phyloP scores from a whole-genome alignment of 2,888 invertebrate genomes.

The Watsonalla binaria region DNA sequence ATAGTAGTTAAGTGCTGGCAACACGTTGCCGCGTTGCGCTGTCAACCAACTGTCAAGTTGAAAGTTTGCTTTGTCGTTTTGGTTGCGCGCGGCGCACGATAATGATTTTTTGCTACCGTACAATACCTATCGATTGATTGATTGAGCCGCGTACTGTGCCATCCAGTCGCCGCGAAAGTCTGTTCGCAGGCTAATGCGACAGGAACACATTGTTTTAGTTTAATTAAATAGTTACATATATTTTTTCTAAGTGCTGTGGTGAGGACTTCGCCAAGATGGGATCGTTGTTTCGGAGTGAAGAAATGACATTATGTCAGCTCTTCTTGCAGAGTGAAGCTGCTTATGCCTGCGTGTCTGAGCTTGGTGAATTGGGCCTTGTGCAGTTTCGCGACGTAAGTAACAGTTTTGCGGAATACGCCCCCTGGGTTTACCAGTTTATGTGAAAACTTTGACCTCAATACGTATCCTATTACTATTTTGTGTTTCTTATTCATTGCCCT shows the following conservation, averaged over 20 bases:
- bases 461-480: slow-evolving; percentile 13
- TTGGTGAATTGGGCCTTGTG: slow-evolving; percentile 97
- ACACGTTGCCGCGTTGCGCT: too few species aligned
- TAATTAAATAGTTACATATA: slow-evolving; percentile 29
- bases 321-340: slow-evolving; percentile 99
- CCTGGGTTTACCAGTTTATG: slow-evolving; percentile 15
- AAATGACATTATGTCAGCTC: slow-evolving; percentile 99
- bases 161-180: slow-evolving; percentile 66
- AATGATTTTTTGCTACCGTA: slow-evolving; percentile 34
- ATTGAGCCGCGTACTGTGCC: slow-evolving; percentile 54
- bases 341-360: slow-evolving; percentile 97
- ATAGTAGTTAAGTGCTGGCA: too few species aligned
- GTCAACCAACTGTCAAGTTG: too few species aligned
- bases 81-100: slow-evolving; percentile 42
- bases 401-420: slow-evolving; percentile 20
- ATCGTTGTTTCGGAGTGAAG: slow-evolving; percentile 97
- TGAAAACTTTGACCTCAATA: slow-evolving; percentile 43
- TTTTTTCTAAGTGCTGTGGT: slow-evolving; percentile 43
- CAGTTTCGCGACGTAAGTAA: slow-evolving; percentile 96
- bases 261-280: slow-evolving; percentile 81
- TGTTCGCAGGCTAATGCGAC: slow-evolving; percentile 67
- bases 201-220: slow-evolving; percentile 39
- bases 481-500: slow-evolving; percentile 23
- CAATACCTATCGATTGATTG: slow-evolving; percentile 54
- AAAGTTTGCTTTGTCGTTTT: too few species aligned